Evolutionary conservation across 1,140 invertebrate genomes (phyloP).

Genomic region (Drosophila parvula): DNA sequence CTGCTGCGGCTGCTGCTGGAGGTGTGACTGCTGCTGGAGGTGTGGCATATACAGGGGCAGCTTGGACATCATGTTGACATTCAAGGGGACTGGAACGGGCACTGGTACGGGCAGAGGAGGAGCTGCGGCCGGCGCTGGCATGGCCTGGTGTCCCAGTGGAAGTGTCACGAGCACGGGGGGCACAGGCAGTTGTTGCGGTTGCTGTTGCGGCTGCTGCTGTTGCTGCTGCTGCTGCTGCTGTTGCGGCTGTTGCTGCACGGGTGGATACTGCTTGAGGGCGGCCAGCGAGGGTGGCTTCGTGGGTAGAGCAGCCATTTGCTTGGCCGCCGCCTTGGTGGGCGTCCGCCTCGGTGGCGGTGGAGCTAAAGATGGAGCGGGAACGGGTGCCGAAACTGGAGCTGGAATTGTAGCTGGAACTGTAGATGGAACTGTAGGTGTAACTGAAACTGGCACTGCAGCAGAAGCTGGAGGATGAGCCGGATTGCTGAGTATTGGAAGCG

Average conservation of each 20-base stretch:
- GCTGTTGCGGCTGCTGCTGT: too few relatives aligned
- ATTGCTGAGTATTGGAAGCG: neutral
- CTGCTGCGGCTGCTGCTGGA: neutral
- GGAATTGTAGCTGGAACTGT: neutral
- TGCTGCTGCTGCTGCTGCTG: too few relatives aligned
- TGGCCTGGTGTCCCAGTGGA: conserved; percentile 5
- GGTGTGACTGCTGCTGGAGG: conserved; percentile 5
- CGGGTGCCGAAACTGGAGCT: neutral
- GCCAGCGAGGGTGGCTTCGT: conserved; percentile 24
- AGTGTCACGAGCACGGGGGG: conserved; percentile 10
- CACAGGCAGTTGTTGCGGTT: neutral
- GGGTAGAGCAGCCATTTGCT: conserved; percentile 51
- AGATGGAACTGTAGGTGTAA: conserved; percentile 1
- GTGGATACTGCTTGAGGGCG: conserved; percentile 43
- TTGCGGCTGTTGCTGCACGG: conserved; percentile 11
- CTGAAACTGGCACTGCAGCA: neutral
- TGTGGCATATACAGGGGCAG: conserved; percentile 61
- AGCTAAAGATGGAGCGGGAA: neutral
- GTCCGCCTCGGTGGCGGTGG: conserved; percentile 34
- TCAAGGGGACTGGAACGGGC: conserved; percentile 4
- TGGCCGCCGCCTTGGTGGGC: conserved; percentile 66
- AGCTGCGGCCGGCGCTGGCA: conserved; percentile 18
- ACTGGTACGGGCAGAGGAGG: conserved; percentile 1
- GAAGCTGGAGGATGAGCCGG: neutral
- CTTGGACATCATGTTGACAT: conserved; percentile 57